Percentiles rank a stretch among this genome's conserved stretches.
phyloP scores from a whole-genome alignment of 2,888 invertebrate genomes.

The Torymus auratus region DNA sequence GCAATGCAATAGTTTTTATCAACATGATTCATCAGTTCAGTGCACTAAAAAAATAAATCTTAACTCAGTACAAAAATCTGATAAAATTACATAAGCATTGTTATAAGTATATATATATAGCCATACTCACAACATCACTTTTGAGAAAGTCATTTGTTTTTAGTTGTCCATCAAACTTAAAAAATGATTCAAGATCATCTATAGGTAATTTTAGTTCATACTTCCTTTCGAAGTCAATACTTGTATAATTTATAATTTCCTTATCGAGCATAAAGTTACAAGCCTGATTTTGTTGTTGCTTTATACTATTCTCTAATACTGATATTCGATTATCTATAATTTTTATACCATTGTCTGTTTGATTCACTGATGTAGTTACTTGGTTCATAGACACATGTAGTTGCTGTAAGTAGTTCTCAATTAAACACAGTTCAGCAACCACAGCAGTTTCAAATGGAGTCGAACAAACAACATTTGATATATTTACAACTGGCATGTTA shows the following conservation, averaged over 20 bases:
- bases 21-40: neutral
- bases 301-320: too few species aligned
- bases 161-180: neutral
- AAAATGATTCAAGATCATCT: neutral
- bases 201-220: neutral
- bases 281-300: too few species aligned
- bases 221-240: neutral
- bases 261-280: too few species aligned
- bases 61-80: neutral
- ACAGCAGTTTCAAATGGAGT: too few species aligned
- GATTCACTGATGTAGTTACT: too few species aligned
- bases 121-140: constrained; percentile 8
- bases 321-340: too few species aligned
- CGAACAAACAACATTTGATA: too few species aligned
- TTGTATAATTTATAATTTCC: neutral
- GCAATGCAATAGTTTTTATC: constrained; percentile 1
- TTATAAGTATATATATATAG: neutral
- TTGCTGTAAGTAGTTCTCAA: too few species aligned
- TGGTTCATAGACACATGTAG: too few species aligned
- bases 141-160: neutral
- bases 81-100: neutral
- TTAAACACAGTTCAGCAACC: too few species aligned
- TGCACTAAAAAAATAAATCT: constrained; percentile 10
- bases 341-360: too few species aligned
- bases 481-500: too few species aligned